Base-by-base conservation (phyloP, 2,888 invertebrate species). In the Agrotis puta region DNA sequence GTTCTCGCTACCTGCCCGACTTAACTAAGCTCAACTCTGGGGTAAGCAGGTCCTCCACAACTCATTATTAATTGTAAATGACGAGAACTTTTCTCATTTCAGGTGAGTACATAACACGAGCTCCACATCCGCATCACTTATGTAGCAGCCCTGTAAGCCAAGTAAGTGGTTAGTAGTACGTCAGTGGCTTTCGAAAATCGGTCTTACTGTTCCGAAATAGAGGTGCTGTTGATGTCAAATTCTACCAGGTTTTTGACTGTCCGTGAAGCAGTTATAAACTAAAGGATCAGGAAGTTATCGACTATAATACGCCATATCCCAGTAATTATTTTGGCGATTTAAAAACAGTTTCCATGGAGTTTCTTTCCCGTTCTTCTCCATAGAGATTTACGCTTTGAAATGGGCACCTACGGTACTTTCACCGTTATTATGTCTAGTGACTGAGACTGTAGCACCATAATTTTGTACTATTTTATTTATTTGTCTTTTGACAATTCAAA, bases 61-160 rank as follows among this genome's bases (percentile, higher is more conserved):
- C 67, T 67, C 59, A 73, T 62, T 61, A 62, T 51, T 39, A 39
- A 39, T 45, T 45, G 56, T 66, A 57, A 73, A 74, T 79, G 68
- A 77, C 70, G 57, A 48, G 48, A 84, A 86, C 73, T 87, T 85
- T 77, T 83, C 81, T 83, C 79, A 77, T 87, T 87, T n/a, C 87
- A 87, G 87, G 87, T 87, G 86, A 87, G 87, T 81, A 81, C 58
- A 50, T 50, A 22, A 27, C 64, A 9, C 33, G 61, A 53, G 61
- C 18, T n/a, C 50, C 54, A 58, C 51, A 43, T 24, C 47, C 57
- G 51, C 75, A 80, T 85, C 74, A 70, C 63, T 73, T 77, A 82
- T 83, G 79, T 64, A 74, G 16, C 53, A 13, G 33, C 48, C 33
- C 11, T 70, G 51, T 20, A 54, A 33, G 24, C 2, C 54, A 64